Base-by-base conservation (phyloP, 2,113 vertebrate species). In the Tamias sibiricus region DNA sequence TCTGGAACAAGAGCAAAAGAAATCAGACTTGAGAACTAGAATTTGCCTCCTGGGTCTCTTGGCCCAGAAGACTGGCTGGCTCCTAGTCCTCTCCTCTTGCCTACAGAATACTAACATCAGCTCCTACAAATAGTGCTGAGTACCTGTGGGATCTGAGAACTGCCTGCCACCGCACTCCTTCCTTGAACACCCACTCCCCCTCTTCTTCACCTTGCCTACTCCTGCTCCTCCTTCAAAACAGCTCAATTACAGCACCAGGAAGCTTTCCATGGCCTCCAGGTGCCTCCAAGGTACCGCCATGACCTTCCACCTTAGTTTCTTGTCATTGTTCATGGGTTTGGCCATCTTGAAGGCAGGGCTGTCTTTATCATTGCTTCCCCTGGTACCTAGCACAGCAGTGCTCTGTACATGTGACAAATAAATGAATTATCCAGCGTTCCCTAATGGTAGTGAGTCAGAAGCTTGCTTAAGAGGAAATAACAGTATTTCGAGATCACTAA, bases 401-500 rank as follows among this genome's bases (percentile, higher is more conserved):
- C 93, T 57, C 57, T 10, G 26, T 1, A 68, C 20, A 24, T 0
- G 12, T 4, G 14, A 49, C 10, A 71, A 77, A 14, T 28, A 54
- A 69, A 47, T 28, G 35, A 90, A n/a, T 32, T 64, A 47, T 11
- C 35, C 74, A 62, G 10, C 19, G 42, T 44, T n/a, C 80, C 69
- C 32, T 14, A 24, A 30, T 8, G 40, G 76, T 47, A 26, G 47
- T 17, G 87, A 94, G 87, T 54, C 92, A 91, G 82, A 66, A 4
- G 57, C 37, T 86, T 66, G 59, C 84, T 90, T 62, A 74, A 93
- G 77, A 82, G 82, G 28, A 84, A 84, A 62, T 52, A 40, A 44
- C 74, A 49, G 42, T 42, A 26, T 86, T 87, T 94, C 91, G 42
- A 59, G 69, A 80, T 87, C 96, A 91, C 57, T 87, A 84, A 62